Conservation (phyloP, 2,888 invertebrate species). For the Scaptomyza parva region DNA sequence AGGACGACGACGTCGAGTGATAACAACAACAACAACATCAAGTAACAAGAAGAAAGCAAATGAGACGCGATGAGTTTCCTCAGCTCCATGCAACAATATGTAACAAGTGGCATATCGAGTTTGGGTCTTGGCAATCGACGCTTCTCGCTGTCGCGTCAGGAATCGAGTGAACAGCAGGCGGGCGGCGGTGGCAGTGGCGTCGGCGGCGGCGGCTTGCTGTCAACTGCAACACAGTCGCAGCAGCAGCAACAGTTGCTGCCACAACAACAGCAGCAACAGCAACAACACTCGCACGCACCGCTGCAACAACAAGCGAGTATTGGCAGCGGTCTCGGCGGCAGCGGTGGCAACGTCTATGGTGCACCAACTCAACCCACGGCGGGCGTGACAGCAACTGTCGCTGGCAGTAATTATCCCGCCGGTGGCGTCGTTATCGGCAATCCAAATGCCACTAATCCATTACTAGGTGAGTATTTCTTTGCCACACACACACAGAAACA, state of each 20-base stretch:
- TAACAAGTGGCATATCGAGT: conserved; percentile 93
- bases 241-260: conserved; percentile 30
- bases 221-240: conserved; percentile 31
- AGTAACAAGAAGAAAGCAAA: conserved; percentile 51
- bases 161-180: conserved; percentile 86
- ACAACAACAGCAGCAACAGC: conserved; percentile 28
- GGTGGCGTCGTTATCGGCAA: conserved; percentile 82
- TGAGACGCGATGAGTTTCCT: conserved; percentile 91
- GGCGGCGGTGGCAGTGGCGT: conserved; percentile 30
- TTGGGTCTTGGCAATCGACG: conserved; percentile 91
- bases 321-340: conserved; percentile 55
- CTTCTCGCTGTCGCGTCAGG: conserved; percentile 89
- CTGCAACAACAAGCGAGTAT: conserved; percentile 68
- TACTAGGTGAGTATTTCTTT: conserved; percentile 73
- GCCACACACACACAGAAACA: background rate
- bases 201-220: conserved; percentile 25
- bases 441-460: conserved; percentile 82
- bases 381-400: conserved; percentile 42
- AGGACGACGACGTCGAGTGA: conserved; percentile 5
- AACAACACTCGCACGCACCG: conserved; percentile 55
- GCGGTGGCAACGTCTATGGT: conserved; percentile 52
- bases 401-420: conserved; percentile 67
- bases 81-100: conserved; percentile 93
- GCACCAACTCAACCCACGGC: conserved; percentile 65
- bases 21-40: conserved; percentile 16